Conservation (phyloP, 92 coral and sea anemone genomes). For the Actinostola sp. region DNA sequence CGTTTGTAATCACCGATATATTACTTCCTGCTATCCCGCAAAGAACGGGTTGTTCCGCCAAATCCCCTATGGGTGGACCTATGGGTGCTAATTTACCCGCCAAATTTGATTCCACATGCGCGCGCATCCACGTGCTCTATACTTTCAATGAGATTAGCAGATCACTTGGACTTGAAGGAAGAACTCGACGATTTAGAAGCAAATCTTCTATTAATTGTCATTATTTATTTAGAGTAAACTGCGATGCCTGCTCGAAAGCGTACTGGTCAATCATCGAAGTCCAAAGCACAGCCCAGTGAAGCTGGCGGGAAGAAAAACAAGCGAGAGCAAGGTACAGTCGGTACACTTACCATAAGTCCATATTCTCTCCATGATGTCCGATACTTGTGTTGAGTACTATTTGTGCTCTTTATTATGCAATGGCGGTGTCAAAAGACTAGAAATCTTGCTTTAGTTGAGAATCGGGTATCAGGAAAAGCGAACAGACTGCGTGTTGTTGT, state of each 20-base stretch:
- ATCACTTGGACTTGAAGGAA: background rate
- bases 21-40: background rate
- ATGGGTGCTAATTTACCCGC: slow-evolving; percentile 29
- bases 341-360: too few relatives aligned
- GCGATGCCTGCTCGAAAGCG: slow-evolving; percentile 84
- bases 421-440: background rate
- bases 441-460: too few relatives aligned
- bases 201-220: background rate
- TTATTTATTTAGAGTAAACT: background rate
- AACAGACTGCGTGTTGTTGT: background rate
- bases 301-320: slow-evolving; percentile 65
- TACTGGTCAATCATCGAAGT: slow-evolving; percentile 55
- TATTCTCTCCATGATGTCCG: too few relatives aligned
- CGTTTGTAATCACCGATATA: too few relatives aligned
- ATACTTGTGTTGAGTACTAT: too few relatives aligned
- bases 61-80: too few relatives aligned
- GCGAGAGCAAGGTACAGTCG: slow-evolving; percentile 39
- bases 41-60: slow-evolving; percentile 17
- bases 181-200: background rate
- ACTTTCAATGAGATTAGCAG: too few relatives aligned
- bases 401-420: slow-evolving; percentile 5
- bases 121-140: slow-evolving; percentile 48
- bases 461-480: too few relatives aligned
- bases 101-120: slow-evolving; percentile 41
- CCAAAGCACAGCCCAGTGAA: slow-evolving; percentile 55